Conservation (phyloP, 2,888 invertebrate species). For the Alviniconcha strummeri region DNA sequence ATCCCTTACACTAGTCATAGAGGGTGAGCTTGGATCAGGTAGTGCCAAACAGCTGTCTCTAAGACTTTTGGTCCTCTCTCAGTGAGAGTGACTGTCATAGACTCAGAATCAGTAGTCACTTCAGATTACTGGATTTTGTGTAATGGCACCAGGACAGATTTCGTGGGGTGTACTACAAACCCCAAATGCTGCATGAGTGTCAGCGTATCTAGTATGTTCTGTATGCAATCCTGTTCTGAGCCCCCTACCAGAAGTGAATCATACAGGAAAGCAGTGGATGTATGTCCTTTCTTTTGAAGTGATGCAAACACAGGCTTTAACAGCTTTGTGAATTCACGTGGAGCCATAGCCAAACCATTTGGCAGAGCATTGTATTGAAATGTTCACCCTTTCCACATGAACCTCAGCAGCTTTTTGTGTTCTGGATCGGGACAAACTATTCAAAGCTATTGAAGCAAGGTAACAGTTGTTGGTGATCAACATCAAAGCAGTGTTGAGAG, state of each 20-base stretch:
- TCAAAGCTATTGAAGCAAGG: not conserved
- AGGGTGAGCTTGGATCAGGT: not conserved
- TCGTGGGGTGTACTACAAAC: not conserved
- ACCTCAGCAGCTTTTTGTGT: not conserved
- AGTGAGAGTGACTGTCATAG: not conserved
- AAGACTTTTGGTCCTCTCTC: not conserved
- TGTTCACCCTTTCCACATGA: not conserved
- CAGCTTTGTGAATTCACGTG: not conserved
- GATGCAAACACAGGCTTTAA: not conserved
- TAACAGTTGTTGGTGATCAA: not conserved
- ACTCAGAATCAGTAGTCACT: not conserved
- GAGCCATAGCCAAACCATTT: conserved; percentile 1
- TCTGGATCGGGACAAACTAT: too few species aligned
- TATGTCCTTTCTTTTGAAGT: not conserved
- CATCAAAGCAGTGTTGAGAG: not conserved
- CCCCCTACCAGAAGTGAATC: not conserved
- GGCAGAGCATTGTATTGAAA: not conserved
- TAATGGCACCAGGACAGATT: not conserved
- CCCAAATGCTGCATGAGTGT: not conserved
- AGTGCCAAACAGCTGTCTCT: not conserved
- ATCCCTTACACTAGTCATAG: not conserved
- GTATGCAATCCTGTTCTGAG: not conserved
- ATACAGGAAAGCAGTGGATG: not conserved
- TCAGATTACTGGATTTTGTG: not conserved
- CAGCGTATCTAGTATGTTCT: not conserved